phyloP scores from a whole-genome alignment of 2,888 invertebrate species.

The Aphrophora alni region DNA sequence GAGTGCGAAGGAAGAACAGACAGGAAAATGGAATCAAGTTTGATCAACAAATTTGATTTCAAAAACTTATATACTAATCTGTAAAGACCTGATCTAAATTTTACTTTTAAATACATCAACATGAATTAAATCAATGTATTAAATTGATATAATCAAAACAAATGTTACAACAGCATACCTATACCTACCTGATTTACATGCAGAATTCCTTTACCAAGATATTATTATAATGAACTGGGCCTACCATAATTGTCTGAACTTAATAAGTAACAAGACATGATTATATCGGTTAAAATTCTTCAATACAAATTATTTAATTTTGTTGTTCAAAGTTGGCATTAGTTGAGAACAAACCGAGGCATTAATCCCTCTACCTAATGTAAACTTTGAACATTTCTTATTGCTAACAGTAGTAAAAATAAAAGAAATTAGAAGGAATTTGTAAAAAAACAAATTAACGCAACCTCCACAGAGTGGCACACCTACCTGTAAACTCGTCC shows the following conservation, averaged over 20 bases:
- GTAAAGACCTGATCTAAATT: no score
- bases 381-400: neutral
- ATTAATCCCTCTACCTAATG: neutral
- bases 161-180: neutral
- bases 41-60: no score
- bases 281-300: neutral
- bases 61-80: no score
- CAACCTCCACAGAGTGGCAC: conserved; percentile 57
- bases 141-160: neutral
- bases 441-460: conserved; percentile 56
- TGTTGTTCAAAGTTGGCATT: neutral
- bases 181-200: neutral
- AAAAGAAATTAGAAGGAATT: neutral
- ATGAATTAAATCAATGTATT: no score
- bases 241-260: neutral
- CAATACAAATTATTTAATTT: no score
- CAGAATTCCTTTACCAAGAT: neutral
- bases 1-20: no score
- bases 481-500: conserved; percentile 99
- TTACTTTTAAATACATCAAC: no score
- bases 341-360: neutral
- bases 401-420: neutral
- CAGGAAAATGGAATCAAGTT: no score
- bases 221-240: neutral
- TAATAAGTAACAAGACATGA: neutral